Evolutionary conservation across 2,888 invertebrate genomes (phyloP).

Genomic region (Drosophila atripex): DNA sequence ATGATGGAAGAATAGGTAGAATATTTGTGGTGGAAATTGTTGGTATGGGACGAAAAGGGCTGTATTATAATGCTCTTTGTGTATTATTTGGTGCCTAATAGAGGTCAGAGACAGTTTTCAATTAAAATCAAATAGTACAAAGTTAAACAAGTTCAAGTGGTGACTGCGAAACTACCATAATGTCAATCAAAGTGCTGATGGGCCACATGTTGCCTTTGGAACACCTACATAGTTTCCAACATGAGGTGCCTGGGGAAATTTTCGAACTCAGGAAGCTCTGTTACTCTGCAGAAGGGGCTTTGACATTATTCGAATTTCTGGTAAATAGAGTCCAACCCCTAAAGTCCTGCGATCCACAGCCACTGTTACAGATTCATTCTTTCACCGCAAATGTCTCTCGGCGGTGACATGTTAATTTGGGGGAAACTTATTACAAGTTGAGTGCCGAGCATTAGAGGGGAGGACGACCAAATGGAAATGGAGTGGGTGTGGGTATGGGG

Average conservation of each 20-base stretch:
- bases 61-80: no score
- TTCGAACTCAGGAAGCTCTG: slow-evolving; percentile 7
- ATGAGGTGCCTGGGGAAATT: slow-evolving; percentile 20
- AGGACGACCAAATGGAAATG: neutral
- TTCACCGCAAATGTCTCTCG: slow-evolving; percentile 66
- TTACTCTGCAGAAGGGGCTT: slow-evolving; percentile 11
- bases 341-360: slow-evolving; percentile 10
- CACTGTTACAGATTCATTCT: slow-evolving; percentile 27
- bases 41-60: no score
- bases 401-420: slow-evolving; percentile 72
- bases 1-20: neutral
- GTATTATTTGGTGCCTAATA: no score
- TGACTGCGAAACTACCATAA: slow-evolving; percentile 27
- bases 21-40: no score
- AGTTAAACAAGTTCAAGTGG: slow-evolving; percentile 26
- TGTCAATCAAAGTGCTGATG: slow-evolving; percentile 40
- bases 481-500: neutral
- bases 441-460: slow-evolving; percentile 2
- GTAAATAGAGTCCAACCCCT: neutral
- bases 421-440: slow-evolving; percentile 65
- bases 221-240: neutral
- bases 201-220: slow-evolving; percentile 46
- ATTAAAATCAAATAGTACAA: slow-evolving; percentile 28
- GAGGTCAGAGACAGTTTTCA: neutral
- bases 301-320: slow-evolving; percentile 1